Evolutionary conservation across 1,140 invertebrate genomes (phyloP).

Genomic region (Mizuhopecten yessoensis): DNA sequence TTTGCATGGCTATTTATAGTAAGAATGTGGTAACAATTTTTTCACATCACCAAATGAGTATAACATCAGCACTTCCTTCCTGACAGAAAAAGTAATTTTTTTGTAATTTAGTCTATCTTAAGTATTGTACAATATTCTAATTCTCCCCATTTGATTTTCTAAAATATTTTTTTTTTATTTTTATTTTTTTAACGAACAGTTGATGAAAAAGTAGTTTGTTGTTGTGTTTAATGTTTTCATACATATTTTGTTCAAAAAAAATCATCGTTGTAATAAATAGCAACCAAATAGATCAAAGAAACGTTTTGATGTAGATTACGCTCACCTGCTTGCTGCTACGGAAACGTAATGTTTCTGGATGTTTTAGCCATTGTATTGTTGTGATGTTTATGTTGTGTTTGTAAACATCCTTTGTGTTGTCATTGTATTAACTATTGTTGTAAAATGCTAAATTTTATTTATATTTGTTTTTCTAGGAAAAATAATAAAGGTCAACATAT

Average conservation of each 20-base stretch:
- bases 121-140: not conserved
- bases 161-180: not conserved
- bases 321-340: constrained; percentile 23
- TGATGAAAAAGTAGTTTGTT: not conserved
- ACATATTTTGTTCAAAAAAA: not conserved
- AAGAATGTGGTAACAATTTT: not conserved
- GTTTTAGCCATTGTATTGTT: not conserved
- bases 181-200: not conserved
- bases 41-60: constrained; percentile 18
- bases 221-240: not conserved
- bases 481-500: too few species aligned
- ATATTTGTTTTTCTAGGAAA: too few species aligned
- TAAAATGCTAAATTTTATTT: not conserved
- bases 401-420: not conserved
- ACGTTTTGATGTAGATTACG: constrained; percentile 19
- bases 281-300: not conserved
- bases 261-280: not conserved
- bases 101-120: constrained; percentile 22
- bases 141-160: not conserved
- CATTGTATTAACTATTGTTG: not conserved
- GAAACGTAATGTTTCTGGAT: not conserved
- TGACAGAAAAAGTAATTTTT: not conserved
- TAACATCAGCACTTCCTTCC: not conserved
- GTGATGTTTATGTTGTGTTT: constrained; percentile 10
- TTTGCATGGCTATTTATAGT: constrained; percentile 38